phyloP scores from a whole-genome alignment of 2,888 invertebrate species.

The Chymomyza amoena region DNA sequence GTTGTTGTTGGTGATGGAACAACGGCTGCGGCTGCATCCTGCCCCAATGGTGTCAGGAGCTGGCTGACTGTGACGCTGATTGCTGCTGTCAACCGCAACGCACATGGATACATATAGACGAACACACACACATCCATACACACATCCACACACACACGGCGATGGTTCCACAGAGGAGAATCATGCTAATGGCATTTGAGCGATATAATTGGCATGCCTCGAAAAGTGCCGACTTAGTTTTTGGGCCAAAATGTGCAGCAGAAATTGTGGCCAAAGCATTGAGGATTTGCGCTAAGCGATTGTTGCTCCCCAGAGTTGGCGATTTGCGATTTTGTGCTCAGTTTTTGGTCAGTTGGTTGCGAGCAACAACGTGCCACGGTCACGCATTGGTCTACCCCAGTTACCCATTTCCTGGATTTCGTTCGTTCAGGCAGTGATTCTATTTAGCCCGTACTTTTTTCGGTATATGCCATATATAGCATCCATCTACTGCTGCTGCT shows the following conservation, averaged over 20 bases:
- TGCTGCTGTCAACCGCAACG: not conserved
- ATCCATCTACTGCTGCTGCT: constrained; percentile 1
- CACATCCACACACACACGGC: not conserved
- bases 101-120: not conserved
- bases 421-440: not conserved
- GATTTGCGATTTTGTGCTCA: not conserved
- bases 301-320: constrained; percentile 3
- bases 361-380: not conserved
- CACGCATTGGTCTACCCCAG: not conserved
- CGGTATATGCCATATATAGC: not conserved
- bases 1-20: not conserved
- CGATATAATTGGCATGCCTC: constrained; percentile 23
- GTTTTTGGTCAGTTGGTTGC: not conserved
- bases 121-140: not conserved
- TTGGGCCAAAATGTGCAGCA: not conserved
- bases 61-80: not conserved
- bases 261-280: not conserved
- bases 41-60: not conserved
- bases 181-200: constrained; percentile 6
- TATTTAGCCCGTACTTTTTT: not conserved
- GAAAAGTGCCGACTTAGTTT: constrained; percentile 18
- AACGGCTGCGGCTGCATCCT: not conserved
- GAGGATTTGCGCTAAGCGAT: constrained; percentile 15
- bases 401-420: not conserved
- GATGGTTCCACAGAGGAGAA: not conserved